Evolutionary conservation across 2,888 invertebrate species (phyloP).

Genomic region (Zygothrica quintamaculata): DNA sequence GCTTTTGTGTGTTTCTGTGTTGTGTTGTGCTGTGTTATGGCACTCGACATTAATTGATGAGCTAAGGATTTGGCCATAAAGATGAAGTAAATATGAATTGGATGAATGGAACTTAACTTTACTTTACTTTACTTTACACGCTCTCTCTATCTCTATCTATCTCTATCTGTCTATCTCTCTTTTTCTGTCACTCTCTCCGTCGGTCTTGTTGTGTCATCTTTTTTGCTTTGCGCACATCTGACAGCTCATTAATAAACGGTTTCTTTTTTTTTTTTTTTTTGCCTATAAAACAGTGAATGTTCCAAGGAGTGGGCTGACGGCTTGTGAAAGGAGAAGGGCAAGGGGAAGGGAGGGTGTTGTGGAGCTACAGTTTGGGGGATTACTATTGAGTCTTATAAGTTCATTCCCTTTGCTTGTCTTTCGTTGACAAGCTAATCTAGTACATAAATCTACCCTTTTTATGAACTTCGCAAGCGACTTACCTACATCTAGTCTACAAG

Average conservation of each 20-base stretch:
- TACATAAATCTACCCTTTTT: slow-evolving; percentile 71
- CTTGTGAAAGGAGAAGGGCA: not conserved
- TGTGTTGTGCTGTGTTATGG: no score
- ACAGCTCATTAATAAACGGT: slow-evolving; percentile 76
- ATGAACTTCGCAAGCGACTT: slow-evolving; percentile 57
- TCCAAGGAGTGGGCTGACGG: no score
- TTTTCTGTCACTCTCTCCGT: no score
- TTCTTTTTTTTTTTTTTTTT: no score
- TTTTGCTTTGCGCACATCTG: slow-evolving; percentile 46
- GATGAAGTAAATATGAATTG: not conserved
- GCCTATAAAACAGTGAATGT: slow-evolving; percentile 29
- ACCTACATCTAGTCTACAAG: not conserved
- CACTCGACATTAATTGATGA: slow-evolving; percentile 72
- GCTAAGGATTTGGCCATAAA: slow-evolving; percentile 52
- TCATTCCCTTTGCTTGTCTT: slow-evolving; percentile 36
- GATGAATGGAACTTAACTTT: slow-evolving; percentile 32
- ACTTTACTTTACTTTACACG: no score
- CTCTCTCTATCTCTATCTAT: no score
- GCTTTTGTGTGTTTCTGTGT: slow-evolving; percentile 32
- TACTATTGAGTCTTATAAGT: slow-evolving; percentile 1
- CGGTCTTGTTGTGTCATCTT: slow-evolving; percentile 47
- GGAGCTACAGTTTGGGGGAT: not conserved
- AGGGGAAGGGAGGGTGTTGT: not conserved
- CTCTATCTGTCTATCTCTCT: no score
- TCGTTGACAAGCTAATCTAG: slow-evolving; percentile 72